Evolutionary conservation across 2,113 vertebrate species (phyloP).

Genomic region (Kryptolebias marmoratus): DNA sequence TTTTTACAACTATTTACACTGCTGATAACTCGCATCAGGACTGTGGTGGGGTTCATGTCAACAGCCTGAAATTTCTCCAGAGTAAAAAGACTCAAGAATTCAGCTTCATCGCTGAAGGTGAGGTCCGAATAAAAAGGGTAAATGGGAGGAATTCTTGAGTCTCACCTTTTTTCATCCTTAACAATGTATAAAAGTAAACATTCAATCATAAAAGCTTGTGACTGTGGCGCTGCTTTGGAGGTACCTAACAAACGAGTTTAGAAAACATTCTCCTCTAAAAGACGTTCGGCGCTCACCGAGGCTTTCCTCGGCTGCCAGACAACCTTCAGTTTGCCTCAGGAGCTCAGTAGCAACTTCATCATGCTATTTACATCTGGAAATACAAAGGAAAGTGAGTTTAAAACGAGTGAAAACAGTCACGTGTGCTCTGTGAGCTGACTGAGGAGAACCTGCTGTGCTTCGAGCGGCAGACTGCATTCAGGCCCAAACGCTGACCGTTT

Average conservation of each 20-base stretch:
- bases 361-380: constrained; percentile 27
- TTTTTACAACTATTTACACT: constrained; percentile 70
- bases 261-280: constrained; percentile 53
- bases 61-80: constrained; percentile 1
- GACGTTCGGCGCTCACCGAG: constrained; percentile 12
- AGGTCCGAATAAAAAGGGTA: constrained; percentile 17
- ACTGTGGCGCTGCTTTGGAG: constrained; percentile 4
- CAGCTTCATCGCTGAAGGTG: background rate
- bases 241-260: constrained; percentile 39
- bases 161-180: background rate
- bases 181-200: constrained; percentile 47
- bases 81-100: background rate
- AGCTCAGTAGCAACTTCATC: background rate
- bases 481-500: constrained; percentile 28
- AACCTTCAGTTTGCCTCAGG: constrained; percentile 17
- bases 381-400: constrained; percentile 18
- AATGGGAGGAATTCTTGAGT: background rate
- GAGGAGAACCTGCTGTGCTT: constrained; percentile 59
- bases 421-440: background rate
- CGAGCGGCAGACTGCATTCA: constrained; percentile 20
- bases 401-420: constrained; percentile 29
- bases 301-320: background rate
- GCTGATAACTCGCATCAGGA: constrained; percentile 12
- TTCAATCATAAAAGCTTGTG: constrained; percentile 16
- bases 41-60: background rate